Percentiles rank a stretch among this genome's conserved stretches.
Conservation (phyloP, 2,797 vertebrate species). For the Spheniscus humboldti region DNA sequence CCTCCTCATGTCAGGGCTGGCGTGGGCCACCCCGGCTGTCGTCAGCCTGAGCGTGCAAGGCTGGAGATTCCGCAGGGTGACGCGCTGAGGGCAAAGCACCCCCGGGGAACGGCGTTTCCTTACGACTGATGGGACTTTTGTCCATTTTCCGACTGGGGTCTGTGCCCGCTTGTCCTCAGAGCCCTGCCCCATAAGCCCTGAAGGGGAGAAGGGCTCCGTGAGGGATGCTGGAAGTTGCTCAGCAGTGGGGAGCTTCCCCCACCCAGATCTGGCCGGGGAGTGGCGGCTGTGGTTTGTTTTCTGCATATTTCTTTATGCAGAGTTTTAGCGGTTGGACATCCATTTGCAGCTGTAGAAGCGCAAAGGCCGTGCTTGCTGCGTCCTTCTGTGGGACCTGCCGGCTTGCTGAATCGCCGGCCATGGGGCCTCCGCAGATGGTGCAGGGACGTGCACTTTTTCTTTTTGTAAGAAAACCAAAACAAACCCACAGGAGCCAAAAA, state of each 20-base stretch:
- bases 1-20: too few relatives aligned
- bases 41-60: not conserved
- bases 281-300: not conserved
- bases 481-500: not conserved
- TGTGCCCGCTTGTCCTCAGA: not conserved
- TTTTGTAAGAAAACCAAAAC: not conserved
- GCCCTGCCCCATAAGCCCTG: not conserved
- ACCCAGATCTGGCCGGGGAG: not conserved
- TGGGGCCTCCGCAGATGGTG: not conserved
- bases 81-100: not conserved
- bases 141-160: not conserved
- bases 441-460: not conserved
- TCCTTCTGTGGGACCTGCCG: not conserved
- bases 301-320: not conserved
- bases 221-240: not conserved
- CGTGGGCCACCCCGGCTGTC: not conserved
- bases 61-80: not conserved
- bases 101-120: not conserved
- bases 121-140: not conserved
- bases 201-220: not conserved
- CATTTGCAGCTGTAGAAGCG: not conserved
- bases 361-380: not conserved
- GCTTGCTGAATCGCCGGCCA: accelerated
- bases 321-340: not conserved
- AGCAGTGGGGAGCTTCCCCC: not conserved